Base-by-base conservation (phyloP, 2,113 vertebrate species). In the Xyrauchen texanus region DNA sequence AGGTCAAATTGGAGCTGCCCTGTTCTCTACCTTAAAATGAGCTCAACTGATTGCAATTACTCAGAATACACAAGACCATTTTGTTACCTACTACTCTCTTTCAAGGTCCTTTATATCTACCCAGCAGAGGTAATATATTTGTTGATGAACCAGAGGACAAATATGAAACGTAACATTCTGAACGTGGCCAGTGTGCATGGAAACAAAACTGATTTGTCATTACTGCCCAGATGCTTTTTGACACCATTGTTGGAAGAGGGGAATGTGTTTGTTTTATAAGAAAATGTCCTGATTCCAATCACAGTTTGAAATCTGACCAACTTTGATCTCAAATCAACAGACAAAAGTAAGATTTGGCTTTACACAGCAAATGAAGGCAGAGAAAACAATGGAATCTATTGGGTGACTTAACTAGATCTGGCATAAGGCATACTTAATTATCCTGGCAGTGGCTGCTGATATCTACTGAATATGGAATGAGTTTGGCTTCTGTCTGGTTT, bases 151-250 rank as follows among this genome's bases (percentile, higher is more conserved):
- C 55, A 11, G 4, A 3, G 10, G 51, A 49, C 47, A 49, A 34
- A 34, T 34, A 34, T 34, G 21, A 34, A 34, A 34, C 21, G 3
- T 34, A 34, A 34, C 8, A 2, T 16, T 68, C 47, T 68, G 16
- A 76, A 34, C 46, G 16, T 45, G 62, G 62, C 21, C 11, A 12
- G 4, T 66, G 63, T 66, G 11, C 34, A 11, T 55, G 34, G 4
- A 68, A 70, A 77, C n/a, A 42, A 55, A 16, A 34, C 49, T 82
- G 81, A 67, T 73, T 82, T 67, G 49, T 84, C 78, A 72, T 80
- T 78, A 70, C 78, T 85, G 84, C 80, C 80, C 77, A 68, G 76
- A 75, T 81, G 68, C 72, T 78, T 55, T 67, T 55, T 61, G 69
- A 67, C n/a, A 21, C 64, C 6, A 21, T 58, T 15, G 51, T 79